phyloP scores from a whole-genome alignment of 2,888 invertebrate genomes.

The Agrotis clavis region DNA sequence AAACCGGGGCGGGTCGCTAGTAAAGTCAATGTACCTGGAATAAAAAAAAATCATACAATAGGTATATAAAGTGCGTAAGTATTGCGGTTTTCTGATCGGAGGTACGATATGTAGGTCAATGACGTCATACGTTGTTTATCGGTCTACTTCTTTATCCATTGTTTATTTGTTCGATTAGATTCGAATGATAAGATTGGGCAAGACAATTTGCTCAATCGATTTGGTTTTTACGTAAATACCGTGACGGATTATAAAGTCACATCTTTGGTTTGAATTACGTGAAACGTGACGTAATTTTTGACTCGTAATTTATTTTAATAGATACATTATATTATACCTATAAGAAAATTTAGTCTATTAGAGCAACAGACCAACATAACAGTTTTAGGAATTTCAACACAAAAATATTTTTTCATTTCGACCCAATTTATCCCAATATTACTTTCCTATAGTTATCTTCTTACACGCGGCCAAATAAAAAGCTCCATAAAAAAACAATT shows the following conservation, averaged over 20 bases:
- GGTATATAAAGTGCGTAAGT: background rate
- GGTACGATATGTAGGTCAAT: slow-evolving; percentile 37
- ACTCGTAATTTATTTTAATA: slow-evolving; percentile 3
- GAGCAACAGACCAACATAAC: too few species aligned
- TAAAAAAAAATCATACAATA: background rate
- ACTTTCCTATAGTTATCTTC: too few species aligned
- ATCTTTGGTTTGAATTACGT: slow-evolving; percentile 15
- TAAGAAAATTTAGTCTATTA: too few species aligned
- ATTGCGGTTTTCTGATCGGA: slow-evolving; percentile 28
- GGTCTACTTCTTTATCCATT: slow-evolving; percentile 30
- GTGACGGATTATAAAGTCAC: background rate
- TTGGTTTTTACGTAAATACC: slow-evolving; percentile 2
- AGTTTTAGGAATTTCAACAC: too few species aligned
- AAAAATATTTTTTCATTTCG: too few species aligned
- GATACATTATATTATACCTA: slow-evolving; percentile 2
- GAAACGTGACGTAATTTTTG: slow-evolving; percentile 7
- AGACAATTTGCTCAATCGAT: slow-evolving; percentile 23
- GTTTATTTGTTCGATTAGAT: slow-evolving; percentile 52
- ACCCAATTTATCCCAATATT: too few species aligned
- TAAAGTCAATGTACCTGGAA: too few species aligned
- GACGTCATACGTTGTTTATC: slow-evolving; percentile 41
- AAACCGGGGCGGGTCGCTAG: too few species aligned
- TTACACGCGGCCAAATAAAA: too few species aligned
- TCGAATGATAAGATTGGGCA: slow-evolving; percentile 7
- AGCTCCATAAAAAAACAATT: too few species aligned